Evolutionary conservation across 2,888 invertebrate genomes (phyloP), one percentile per base, ranked within the genome.

Genomic region (Prosapia bicincta): DNA sequence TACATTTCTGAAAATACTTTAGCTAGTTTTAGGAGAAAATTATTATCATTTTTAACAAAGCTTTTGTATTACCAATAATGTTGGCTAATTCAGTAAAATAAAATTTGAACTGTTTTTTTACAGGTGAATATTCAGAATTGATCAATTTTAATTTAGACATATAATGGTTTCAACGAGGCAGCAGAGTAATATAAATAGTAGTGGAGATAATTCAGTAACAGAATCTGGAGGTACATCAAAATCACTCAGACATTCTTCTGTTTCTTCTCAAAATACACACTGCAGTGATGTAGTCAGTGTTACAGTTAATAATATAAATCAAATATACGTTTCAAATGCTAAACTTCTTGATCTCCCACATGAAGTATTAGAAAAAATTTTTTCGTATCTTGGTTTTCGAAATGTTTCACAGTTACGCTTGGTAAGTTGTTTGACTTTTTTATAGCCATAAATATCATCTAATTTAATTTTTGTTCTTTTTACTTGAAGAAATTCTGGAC

Each of bases 321-420:
- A 54, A 9, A n/a, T 5, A 9, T 54, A 54, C 13, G 20, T 54
- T 54, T 54, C 54, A 54, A 54, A 20, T 20, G 54, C 54, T 5
- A 54, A 54, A 54, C 54, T 95, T 78, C 85, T 93, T 79, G 92
- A 95, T 85, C 85, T 96, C 82, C 96, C 95, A 25, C 88, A 90
- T 80, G 95, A 96, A 87, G 87, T 96, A 80, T 85, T 94, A 78
- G 92, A 93, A 83, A 94, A 93, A 85, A 92, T 95, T 80, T 89
- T 94, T 81, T 87, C 90, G 79, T 91, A 90, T 83, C 84, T 93
- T 82, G 90, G 90, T 80, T 95, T 90, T 85, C 94, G 93, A 84
- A 90, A 89, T 83, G 90, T 94, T 81, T 92, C 93, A 77, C 92
- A 93, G 83, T 85, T 93, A 81, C 89, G 95, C 87, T 88, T 91